phyloP scores from a whole-genome alignment of 2,113 vertebrate genomes.

The Pelvicachromis taeniatus region DNA sequence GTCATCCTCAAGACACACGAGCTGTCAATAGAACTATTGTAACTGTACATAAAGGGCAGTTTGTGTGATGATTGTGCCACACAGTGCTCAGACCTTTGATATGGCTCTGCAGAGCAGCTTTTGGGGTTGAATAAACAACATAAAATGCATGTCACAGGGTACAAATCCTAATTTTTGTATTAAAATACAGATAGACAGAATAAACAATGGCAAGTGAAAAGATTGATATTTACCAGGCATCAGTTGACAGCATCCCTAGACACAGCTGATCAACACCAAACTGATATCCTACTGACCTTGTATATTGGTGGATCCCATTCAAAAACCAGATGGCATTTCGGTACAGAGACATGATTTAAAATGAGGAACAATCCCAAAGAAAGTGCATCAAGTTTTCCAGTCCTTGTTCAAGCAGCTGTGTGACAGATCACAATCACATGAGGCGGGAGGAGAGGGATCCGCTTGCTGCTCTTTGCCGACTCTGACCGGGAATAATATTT shows the following conservation, averaged over 20 bases:
- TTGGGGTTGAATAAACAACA: neutral
- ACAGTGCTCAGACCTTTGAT: slow-evolving; percentile 27
- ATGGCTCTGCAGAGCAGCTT: neutral
- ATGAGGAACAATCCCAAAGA: neutral
- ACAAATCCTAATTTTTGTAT: neutral
- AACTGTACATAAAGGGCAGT: slow-evolving; percentile 29
- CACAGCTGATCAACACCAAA: neutral
- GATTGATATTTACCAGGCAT: neutral
- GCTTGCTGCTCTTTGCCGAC: slow-evolving; percentile 39
- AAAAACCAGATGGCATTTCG: slow-evolving; percentile 72
- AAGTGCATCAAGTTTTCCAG: neutral
- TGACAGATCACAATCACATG: slow-evolving; percentile 22
- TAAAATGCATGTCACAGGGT: neutral
- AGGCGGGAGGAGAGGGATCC: neutral
- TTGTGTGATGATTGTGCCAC: slow-evolving; percentile 36
- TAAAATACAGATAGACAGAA: neutral
- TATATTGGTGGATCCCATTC: slow-evolving; percentile 72
- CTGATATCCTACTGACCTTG: slow-evolving; percentile 58
- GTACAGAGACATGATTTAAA: slow-evolving; percentile 66
- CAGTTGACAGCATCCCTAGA: neutral
- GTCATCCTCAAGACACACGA: slow-evolving; percentile 12
- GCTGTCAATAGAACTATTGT: slow-evolving; percentile 58
- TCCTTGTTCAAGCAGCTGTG: neutral
- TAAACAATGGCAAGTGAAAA: neutral
- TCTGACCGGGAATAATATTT: neutral